These are phyloP conservation scores for Phalacrocorax brasilianus DNA, from an alignment of 2,113 vertebrate species.

Conservation along the genomic window DNA sequence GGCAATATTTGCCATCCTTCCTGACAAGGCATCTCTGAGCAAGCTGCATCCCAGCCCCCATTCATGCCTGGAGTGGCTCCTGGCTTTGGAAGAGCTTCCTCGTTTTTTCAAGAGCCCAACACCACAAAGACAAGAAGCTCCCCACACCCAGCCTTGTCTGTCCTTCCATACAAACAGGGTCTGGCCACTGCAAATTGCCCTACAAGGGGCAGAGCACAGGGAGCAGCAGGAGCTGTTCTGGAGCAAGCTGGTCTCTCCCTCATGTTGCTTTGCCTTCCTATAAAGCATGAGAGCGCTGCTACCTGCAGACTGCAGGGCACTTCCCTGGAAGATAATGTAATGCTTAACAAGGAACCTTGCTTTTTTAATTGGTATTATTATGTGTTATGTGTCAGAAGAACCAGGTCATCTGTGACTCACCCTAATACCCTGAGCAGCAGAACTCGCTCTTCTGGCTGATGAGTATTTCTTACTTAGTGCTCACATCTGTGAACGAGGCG, in stretches of 20 bases:
- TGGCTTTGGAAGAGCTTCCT: not conserved
- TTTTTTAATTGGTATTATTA: not conserved
- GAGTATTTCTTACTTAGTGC: not conserved
- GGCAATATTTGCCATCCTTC: not conserved
- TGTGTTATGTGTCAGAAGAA: not conserved
- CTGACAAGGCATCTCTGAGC: not conserved
- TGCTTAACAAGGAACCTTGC: not conserved
- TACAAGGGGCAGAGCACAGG: not conserved
- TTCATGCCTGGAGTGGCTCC: not conserved
- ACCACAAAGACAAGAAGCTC: not conserved
- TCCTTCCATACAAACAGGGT: not conserved
- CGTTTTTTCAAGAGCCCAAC: not conserved
- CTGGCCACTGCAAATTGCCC: not conserved
- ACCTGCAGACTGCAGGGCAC: not conserved
- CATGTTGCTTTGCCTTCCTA: not conserved
- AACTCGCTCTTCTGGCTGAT: not conserved
- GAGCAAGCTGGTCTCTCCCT: not conserved
- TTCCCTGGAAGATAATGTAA: not conserved
- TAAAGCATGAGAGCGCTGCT: not conserved
- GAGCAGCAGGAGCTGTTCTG: rapidly evolving
- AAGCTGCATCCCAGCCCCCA: not conserved
- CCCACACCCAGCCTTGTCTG: not conserved
- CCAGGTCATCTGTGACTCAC: not conserved
- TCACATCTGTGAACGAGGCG: not conserved
- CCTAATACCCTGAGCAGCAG: not conserved